Evolutionary conservation across 2,888 invertebrate genomes (phyloP), one percentile per base, ranked within the genome.

Genomic region (Aquatica leii): DNA sequence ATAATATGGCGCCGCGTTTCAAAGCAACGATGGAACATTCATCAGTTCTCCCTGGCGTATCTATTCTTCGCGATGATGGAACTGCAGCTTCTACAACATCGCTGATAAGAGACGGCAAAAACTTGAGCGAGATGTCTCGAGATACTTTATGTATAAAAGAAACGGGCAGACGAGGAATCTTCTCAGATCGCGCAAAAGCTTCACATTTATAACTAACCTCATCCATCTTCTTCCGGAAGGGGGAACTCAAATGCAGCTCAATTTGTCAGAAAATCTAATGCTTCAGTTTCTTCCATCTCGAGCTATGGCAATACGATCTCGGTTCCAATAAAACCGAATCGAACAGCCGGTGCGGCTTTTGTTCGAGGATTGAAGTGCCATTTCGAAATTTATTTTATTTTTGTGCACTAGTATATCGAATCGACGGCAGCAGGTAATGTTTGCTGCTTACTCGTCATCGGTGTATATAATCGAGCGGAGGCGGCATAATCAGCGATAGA

Each of bases 201-300:
- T 82, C 82, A 83, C 82, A 82, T 83, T 82, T 83, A 83, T 83
- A 83, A 83, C 83, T 82, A 82, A 81, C 82, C 82, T 82, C 82
- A 83, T 83, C 83, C 82, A 83, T 83, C 83, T 83, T 83, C 80
- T 77, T 82, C 80, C 78, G 75, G 75, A 67, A 71, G 74, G 78
- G 79, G 77, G 74, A 77, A 79, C 81, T 81, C 81, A 81, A 82
- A 82, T 81, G 82, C 82, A 82, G 82, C 82, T 81, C 82, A 82
- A 83, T 83, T 83, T 83, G 83, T 83, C 82, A 82, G 82, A 81
- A 82, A 82, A 82, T 82, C 81, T 82, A 80, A 82, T 81, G 79
- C 80, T 77, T 75, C 78, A 65, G 62, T 65, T 62, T 65, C 65
- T 62, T 71, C 69, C 68, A 68, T 71, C 68, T 63, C 68, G 60